Conservation (phyloP, 1,140 invertebrate species). For the Euwallacea similis region DNA sequence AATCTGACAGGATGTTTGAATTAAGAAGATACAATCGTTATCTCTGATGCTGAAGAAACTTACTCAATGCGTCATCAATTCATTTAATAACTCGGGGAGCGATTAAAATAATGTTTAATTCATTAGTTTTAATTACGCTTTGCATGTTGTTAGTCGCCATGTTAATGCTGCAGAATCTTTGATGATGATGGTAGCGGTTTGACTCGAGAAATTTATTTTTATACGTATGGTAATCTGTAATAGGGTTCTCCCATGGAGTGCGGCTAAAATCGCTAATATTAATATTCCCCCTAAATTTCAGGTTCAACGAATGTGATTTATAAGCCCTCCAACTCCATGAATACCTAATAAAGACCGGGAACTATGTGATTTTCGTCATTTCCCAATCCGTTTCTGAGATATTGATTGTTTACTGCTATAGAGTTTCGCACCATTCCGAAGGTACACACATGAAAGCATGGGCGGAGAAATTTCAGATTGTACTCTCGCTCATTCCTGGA, state of each 20-base stretch:
- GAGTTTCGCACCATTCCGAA: not conserved
- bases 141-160: slow-evolving; percentile 5
- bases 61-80: slow-evolving; percentile 16
- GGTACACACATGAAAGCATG: not conserved
- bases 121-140: slow-evolving; percentile 21
- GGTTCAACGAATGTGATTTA: slow-evolving; percentile 4
- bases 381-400: slow-evolving; percentile 5
- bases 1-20: not conserved
- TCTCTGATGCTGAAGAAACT: too few relatives aligned
- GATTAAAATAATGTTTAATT: slow-evolving; percentile 31
- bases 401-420: slow-evolving; percentile 15
- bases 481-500: not conserved
- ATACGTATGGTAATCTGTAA: too few relatives aligned
- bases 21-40: not conserved
- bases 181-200: not conserved
- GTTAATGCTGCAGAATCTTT: slow-evolving; percentile 5
- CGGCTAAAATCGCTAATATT: too few relatives aligned
- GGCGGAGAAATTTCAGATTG: not conserved
- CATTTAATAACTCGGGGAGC: not conserved
- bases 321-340: slow-evolving; percentile 14
- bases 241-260: too few relatives aligned
- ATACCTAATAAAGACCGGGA: slow-evolving; percentile 17
- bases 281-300: not conserved
- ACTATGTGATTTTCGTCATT: slow-evolving; percentile 25
- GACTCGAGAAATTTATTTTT: not conserved